Percentiles rank a stretch among this genome's conserved stretches.
Evolutionary conservation across 2,888 invertebrate genomes (phyloP).

Genomic region (Sinohyriopsis cumingii): DNA sequence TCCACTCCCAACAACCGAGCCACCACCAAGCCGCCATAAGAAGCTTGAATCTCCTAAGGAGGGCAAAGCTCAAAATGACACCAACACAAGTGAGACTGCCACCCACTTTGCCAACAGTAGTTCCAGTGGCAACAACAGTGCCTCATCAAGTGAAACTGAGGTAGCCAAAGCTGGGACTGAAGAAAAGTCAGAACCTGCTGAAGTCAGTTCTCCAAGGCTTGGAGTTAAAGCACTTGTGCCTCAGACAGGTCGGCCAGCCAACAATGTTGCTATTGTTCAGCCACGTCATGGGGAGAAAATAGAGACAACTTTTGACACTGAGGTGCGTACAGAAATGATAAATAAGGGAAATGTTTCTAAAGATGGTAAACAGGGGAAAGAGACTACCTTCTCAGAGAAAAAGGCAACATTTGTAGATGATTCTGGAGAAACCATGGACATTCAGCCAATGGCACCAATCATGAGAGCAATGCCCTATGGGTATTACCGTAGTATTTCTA

Average conservation of each 20-base stretch:
- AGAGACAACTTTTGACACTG: conserved; percentile 68
- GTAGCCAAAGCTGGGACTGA: conserved; percentile 57
- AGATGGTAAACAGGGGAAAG: conserved; percentile 36
- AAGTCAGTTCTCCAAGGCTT: conserved; percentile 59
- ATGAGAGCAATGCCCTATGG: conserved; percentile 66
- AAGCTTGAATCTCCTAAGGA: conserved; percentile 6
- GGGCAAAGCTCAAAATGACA: conserved; percentile 11
- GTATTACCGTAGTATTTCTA: no score
- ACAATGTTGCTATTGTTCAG: conserved; percentile 64
- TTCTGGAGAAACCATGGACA: conserved; percentile 79
- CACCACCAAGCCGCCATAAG: conserved; percentile 30
- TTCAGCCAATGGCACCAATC: conserved; percentile 93
- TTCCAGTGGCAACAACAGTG: conserved; percentile 46
- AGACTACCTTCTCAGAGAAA: conserved; percentile 58
- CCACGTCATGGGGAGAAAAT: conserved; percentile 65
- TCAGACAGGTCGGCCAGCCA: conserved; percentile 53
- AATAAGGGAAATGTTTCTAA: conserved; percentile 41
- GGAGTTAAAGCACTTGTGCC: conserved; percentile 61
- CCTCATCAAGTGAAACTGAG: conserved; percentile 65
- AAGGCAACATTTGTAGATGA: conserved; percentile 76
- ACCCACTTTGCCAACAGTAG: conserved; percentile 23
- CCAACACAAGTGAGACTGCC: neutral
- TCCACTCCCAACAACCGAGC: conserved; percentile 47
- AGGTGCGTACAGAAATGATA: conserved; percentile 63
- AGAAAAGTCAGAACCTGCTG: conserved; percentile 37